Percentiles rank a stretch among this genome's conserved stretches.
Evolutionary conservation across 2,113 vertebrate genomes (phyloP).

Genomic region (Gnathonemus longibarbis): DNA sequence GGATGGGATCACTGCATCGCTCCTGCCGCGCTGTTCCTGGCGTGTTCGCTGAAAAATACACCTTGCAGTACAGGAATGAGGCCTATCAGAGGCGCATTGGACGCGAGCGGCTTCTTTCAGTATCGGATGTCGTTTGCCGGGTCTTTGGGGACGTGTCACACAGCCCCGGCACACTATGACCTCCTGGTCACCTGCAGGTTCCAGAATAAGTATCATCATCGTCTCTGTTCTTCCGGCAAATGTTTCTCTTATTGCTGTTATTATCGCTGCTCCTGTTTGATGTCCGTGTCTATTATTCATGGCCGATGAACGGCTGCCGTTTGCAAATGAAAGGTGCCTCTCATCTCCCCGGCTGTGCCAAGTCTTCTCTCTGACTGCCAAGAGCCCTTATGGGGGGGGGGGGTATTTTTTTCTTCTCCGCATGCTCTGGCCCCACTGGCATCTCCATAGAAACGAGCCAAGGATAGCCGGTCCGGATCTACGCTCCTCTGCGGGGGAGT

Average conservation of each 20-base stretch:
- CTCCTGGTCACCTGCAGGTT: not conserved
- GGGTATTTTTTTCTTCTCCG: slow-evolving; percentile 40
- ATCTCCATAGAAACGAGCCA: slow-evolving; percentile 57
- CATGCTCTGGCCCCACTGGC: slow-evolving; percentile 40
- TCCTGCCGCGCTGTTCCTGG: not conserved
- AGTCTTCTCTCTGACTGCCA: slow-evolving; percentile 36
- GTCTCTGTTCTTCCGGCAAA: not conserved
- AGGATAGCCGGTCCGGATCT: slow-evolving; percentile 36
- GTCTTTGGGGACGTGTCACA: not conserved
- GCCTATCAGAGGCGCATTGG: not conserved
- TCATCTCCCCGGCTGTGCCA: slow-evolving; percentile 26
- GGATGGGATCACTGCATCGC: not conserved
- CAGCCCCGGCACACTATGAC: not conserved
- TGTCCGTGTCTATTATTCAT: slow-evolving; percentile 25
- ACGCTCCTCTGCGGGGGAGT: slow-evolving; percentile 7
- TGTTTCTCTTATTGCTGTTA: slow-evolving; percentile 25
- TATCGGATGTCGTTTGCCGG: not conserved
- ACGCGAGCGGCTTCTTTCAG: not conserved
- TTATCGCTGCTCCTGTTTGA: not conserved
- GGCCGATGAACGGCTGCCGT: slow-evolving; percentile 21
- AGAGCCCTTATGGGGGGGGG: slow-evolving; percentile 41
- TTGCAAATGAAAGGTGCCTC: slow-evolving; percentile 19
- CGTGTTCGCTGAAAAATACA: not conserved
- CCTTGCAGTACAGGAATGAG: not conserved
- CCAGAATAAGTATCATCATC: not conserved